Evolutionary conservation across 2,797 vertebrate species (phyloP), one percentile per base, ranked within the genome.

Genomic region (Taeniopygia guttata): DNA sequence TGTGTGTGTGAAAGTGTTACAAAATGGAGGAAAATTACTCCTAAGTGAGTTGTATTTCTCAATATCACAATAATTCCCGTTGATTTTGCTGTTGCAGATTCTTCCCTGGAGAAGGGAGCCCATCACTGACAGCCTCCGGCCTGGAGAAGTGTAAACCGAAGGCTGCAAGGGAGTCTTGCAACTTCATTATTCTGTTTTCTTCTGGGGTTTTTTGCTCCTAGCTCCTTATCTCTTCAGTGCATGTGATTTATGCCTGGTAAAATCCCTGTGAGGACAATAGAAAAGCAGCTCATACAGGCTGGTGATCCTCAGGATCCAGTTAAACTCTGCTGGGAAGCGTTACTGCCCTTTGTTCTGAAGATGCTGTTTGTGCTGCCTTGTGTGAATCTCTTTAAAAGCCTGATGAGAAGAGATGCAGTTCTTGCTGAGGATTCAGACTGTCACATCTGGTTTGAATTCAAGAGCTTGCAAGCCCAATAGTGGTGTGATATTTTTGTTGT

Each of bases 71-170:
- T 73, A 67, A 89, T 79, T 68, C 51, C 34, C 80, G 6, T 83
- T 36, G 52, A 64, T 67, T 93, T 90, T 90, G 84, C 68, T 92
- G 69, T 36, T 67, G 32, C 82, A 97, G 97, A 73, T 91, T 76
- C 90, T 52, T 86, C 88, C 36, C 93, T 49, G 2, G 83, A 95
- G 87, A 96, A 93, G 82, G 68, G 95, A 94, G 68, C 51, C 58
- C 79, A 30, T 81, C 14, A 5, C 69, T 96, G 96, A 97, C 79
- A n/a, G 38, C 48, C n/a, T 25, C 3, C 4, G 1, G 79, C 32
- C 43, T 20, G 25, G 55, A 93, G 76, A 48, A 55, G 20, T 1
- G 2, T 15, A 34, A 54, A 84, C 10, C 7, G n/a, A 32, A 69
- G 5, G 11, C 76, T 70, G 48, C 26, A 45, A 75, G 60, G 43